Base-by-base conservation (phyloP, 2,797 vertebrate species). In the Microhierax caerulescens region DNA sequence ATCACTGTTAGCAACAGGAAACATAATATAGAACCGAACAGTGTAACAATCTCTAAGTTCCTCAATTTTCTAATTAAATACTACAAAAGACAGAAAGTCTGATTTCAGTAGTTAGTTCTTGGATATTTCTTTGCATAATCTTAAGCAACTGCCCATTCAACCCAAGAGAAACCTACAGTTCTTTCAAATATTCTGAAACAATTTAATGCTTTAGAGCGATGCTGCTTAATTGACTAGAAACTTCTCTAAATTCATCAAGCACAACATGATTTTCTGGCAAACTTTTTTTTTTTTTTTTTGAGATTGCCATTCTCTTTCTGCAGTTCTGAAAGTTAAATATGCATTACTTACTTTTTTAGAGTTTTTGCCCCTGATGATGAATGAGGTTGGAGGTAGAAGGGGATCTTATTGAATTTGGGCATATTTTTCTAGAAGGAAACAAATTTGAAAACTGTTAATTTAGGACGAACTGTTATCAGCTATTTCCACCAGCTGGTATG, bases 341-440 rank as follows among this genome's bases (percentile, higher is more conserved):
- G 10, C 39, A 53, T 57, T 94, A 98, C 99, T 98, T 98, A 99
- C 99, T 99, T 99, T 97, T 99, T 99, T 68, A 99, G 98, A 48
- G 99, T 99, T 98, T 99, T 99, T 96, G 99, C 99, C 91, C 99
- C 99, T 30, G 99, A 99, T 87, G 99, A 99, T 72, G 99, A 99
- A 97, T 99, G 99, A 81, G 99, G 99, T 98, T 99, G 99, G 98
- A 99, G 99, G 99, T 99, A 99, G 99, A 99, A 99, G 13, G 99
- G 99, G 98, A 99, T 99, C 99, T 99, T 99, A 99, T 99, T 99
- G 99, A 99, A 99, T 95, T 99, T 99, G 97, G 99, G 99, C 99
- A 99, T 99, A 96, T 99, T 99, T 99, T 99, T 99, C 99, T 99
- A 98, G 43, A 99, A 98, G 78, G 77, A 93, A 79, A 83, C 39